Conservation (phyloP, 2,113 vertebrate genomes). For the Trichomycterus rosablanca region DNA sequence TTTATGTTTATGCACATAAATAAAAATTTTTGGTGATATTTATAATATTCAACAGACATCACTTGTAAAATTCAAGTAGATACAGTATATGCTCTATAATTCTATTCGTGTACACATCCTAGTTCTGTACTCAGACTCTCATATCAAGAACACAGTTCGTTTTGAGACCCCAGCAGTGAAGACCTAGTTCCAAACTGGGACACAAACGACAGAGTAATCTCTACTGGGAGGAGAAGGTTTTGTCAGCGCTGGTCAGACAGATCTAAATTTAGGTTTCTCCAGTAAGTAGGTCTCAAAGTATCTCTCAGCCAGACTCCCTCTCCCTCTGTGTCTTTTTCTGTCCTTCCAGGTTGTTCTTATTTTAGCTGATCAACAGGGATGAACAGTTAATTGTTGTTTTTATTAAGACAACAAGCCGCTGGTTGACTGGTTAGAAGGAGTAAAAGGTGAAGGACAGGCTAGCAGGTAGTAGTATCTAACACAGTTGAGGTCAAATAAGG, state of each 20-base stretch:
- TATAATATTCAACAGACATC: too few species aligned
- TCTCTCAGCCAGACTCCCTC: conserved; percentile 21
- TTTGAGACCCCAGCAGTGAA: conserved; percentile 20
- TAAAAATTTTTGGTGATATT: too few species aligned
- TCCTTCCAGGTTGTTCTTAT: background rate
- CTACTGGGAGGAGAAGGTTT: conserved; percentile 37
- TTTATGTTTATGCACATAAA: too few species aligned
- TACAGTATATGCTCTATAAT: too few species aligned
- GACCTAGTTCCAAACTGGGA: conserved; percentile 46
- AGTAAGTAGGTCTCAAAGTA: conserved; percentile 39
- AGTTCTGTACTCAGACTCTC: background rate
- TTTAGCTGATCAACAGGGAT: conserved; percentile 9
- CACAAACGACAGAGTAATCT: conserved; percentile 39
- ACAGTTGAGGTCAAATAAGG: too few species aligned
- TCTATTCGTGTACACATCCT: too few species aligned
- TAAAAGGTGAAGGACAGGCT: conserved; percentile 3
- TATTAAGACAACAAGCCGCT: conserved; percentile 26
- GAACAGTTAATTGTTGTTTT: conserved; percentile 26
- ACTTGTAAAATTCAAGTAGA: too few species aligned
- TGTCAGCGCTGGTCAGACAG: conserved; percentile 38
- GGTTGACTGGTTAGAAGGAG: conserved; percentile 5
- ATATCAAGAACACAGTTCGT: conserved; percentile 3
- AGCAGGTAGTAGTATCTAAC: too few species aligned
- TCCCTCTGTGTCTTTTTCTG: conserved; percentile 5
- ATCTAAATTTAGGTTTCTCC: conserved; percentile 41